Base-by-base conservation (phyloP, 2,797 vertebrate species). In the Selene dorsalis region DNA sequence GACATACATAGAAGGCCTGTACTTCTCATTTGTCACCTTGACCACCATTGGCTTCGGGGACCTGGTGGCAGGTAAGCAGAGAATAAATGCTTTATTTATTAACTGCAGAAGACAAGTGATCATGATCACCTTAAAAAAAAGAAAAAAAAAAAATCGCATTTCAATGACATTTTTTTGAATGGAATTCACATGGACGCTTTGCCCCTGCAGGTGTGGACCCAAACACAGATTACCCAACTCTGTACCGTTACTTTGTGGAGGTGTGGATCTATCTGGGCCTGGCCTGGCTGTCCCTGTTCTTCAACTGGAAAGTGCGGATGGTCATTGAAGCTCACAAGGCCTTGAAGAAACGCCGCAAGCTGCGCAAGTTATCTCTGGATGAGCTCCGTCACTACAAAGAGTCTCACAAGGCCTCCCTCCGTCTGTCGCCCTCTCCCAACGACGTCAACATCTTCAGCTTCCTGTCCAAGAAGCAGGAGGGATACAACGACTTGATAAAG, bases 281-380 rank as follows among this genome's bases (percentile, higher is more conserved):
- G 87, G 97, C 98, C 76, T 99, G 98, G 98, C 96, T 99, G 41
- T 99, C 98, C 20, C 94, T 99, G 50, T 99, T 99, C 80, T 97
- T 99, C 85, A 99, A 98, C 89, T 99, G 98, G 98, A 99, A 99
- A 77, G 98, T 99, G 65, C 96, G 97, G 77, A 99, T 99, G 98
- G 97, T 99, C 66, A 95, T 99, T 10, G 97, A 98, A 85, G 98
- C 97, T 48, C 98, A 99, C 91, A 99, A 99, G 91, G 98, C 98
- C 35, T 95, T 99, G 61, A 99, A 99, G 93, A 99, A 99, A 89
- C 94, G 97, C 5, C 95, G 98, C 53, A 97, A 96, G 82, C 93
- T 96, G 79, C 95, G 96, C 16, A 98, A 98, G 86, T 96, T 97
- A 1, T 98, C 97, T 13, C 93, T 98, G 0, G 96, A 97, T 53